phyloP scores from a whole-genome alignment of 2,888 invertebrate genomes.

The Sussaba pulchella region DNA sequence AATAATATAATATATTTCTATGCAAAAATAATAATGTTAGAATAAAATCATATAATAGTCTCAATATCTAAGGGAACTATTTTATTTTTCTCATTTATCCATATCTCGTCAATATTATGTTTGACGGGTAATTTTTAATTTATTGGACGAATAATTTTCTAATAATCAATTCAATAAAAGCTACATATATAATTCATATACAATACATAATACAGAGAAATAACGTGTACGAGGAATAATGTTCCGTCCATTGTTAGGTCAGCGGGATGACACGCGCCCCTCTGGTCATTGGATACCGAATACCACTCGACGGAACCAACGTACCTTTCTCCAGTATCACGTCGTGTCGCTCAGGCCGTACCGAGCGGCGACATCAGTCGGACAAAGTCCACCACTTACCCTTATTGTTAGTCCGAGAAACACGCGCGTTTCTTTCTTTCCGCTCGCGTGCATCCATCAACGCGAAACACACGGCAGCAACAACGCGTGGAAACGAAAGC shows the following conservation, averaged over 20 bases:
- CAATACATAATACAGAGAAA: slow-evolving; percentile 2
- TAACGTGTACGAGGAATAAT: slow-evolving; percentile 30
- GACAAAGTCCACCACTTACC: slow-evolving; percentile 58
- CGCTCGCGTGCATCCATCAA: slow-evolving; percentile 63
- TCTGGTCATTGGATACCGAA: slow-evolving; percentile 67
- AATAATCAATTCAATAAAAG: no score
- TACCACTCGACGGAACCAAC: slow-evolving; percentile 59
- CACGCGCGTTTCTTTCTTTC: slow-evolving; percentile 47
- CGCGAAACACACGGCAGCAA: slow-evolving; percentile 21
- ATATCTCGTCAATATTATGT: no score
- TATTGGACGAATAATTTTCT: no score
- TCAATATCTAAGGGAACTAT: no score
- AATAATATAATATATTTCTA: no score
- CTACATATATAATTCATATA: no score
- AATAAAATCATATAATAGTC: no score
- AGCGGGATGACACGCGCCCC: slow-evolving; percentile 59
- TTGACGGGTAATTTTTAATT: no score
- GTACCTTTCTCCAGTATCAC: slow-evolving; percentile 55
- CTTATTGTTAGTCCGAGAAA: slow-evolving; percentile 45
- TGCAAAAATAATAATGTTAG: no score
- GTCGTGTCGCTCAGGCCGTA: slow-evolving; percentile 9
- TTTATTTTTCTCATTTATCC: no score
- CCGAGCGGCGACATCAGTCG: slow-evolving; percentile 34
- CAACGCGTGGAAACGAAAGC: slow-evolving; percentile 4
- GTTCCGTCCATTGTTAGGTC: slow-evolving; percentile 64